phyloP scores from a whole-genome alignment of 2,888 invertebrate species.

The Acanthopleura granulata region DNA sequence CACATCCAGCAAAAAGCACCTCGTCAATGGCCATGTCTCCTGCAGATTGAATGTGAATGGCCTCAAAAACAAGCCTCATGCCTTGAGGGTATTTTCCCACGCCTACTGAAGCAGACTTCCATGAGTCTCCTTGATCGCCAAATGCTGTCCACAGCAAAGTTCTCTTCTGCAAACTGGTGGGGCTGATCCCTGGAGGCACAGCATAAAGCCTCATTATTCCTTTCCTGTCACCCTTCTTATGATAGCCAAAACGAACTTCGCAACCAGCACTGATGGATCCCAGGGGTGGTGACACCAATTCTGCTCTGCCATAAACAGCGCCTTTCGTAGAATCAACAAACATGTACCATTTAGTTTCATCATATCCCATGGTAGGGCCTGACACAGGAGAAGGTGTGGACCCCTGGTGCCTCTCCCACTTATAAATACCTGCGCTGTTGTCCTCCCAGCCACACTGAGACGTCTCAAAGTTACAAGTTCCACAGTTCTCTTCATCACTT shows the following conservation, averaged over 20 bases:
- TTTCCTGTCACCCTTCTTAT: constrained; percentile 38
- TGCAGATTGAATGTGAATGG: constrained; percentile 32
- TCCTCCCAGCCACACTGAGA: constrained; percentile 57
- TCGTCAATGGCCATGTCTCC: constrained; percentile 62
- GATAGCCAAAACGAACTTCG: constrained; percentile 47
- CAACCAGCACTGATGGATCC: constrained; percentile 50
- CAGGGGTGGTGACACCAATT: constrained; percentile 47
- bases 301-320: constrained; percentile 42
- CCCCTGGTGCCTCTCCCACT: constrained; percentile 52
- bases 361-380: constrained; percentile 54
- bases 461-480: constrained; percentile 55
- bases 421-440: constrained; percentile 38
- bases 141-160: constrained; percentile 48
- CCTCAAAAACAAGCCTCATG: constrained; percentile 55
- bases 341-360: constrained; percentile 55
- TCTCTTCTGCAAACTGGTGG: constrained; percentile 32
- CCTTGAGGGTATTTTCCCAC: constrained; percentile 47
- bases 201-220: constrained; percentile 43
- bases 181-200: constrained; percentile 39
- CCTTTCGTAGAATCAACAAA: constrained; percentile 54
- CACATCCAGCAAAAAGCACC: constrained; percentile 41
- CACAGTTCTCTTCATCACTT: constrained; percentile 59
- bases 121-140: constrained; percentile 43
- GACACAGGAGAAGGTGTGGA: constrained; percentile 44
- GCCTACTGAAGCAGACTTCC: constrained; percentile 52